Base-by-base conservation (phyloP, 1,140 invertebrate genomes). In the Bombyx mandarina region DNA sequence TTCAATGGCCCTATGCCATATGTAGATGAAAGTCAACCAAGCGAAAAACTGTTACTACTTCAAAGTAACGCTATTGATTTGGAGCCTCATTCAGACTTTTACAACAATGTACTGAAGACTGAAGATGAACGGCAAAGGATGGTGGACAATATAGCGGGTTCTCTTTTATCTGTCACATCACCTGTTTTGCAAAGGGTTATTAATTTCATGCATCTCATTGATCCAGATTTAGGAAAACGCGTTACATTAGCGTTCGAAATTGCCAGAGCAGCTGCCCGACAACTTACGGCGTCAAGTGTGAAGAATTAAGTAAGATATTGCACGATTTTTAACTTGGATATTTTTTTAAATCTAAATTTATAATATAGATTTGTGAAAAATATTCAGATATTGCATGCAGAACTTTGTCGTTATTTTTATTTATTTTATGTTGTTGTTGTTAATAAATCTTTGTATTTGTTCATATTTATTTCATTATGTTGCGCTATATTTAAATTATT, bases 1-100 rank as follows among this genome's bases (percentile, higher is more conserved):
- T 99, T 98, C 77, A 87, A 86, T 54, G 97, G 96, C 0, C 95
- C 96, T 0, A 45, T 77, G 5, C 75, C 79, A 7, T 67, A 65
- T 46, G 67, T 84, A 10, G 75, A 79, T 43, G 66, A 67, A 18
- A 53, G 44, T 8, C 58, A 60, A 45, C 77, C 76, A 0, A 69
- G 67, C 46, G 58, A 71, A 12, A 62, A 49, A 5, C 26, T 71
- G 18, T 44, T 61, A 35, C 8, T 76, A 18, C 60, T 73, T 9
- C 62, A 74, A 22, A 66, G 61, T 7, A 70, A 72, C 50, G 71
- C 77, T 12, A 60, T 77, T 9, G 80, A 84, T 65, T 60, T 84
- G 6, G 67, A 66, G 35, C 62, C 62, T n/a, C 12, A 69, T n/a
- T 50, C 65, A 22, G 50, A 74, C 35, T 83, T 80, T 47, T 81